A percentile compares a stretch with the other conserved stretches of the same genome.
Evolutionary conservation across 2,113 vertebrate genomes (phyloP).

Genomic region (Myotis yumanensis): DNA sequence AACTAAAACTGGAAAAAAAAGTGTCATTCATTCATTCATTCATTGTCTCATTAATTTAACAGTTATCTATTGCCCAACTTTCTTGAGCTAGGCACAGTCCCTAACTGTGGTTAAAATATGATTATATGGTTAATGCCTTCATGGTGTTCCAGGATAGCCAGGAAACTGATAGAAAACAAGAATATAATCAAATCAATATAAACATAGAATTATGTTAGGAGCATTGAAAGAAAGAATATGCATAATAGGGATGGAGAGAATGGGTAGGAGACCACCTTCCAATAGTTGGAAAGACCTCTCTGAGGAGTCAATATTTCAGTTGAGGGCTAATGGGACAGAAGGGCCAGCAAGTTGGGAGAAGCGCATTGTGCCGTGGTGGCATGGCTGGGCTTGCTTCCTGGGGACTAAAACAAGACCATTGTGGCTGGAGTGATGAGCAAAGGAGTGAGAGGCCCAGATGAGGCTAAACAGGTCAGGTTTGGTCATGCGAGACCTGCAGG

Average conservation of each 20-base stretch:
- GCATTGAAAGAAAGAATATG: not conserved
- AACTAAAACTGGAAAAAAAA: not conserved
- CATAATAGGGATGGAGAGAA: not conserved
- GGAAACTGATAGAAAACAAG: not conserved
- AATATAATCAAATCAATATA: not conserved
- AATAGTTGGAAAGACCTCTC: not conserved
- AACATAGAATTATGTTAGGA: not conserved
- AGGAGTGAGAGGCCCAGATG: not conserved
- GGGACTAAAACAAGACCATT: not conserved
- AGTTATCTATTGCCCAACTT: not conserved
- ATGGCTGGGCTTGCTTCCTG: not conserved
- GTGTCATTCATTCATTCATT: not conserved
- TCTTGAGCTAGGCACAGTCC: not conserved
- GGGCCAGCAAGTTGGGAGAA: not conserved
- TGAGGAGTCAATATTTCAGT: not conserved
- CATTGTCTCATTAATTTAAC: not conserved
- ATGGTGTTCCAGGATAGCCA: not conserved
- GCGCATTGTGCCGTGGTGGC: not conserved
- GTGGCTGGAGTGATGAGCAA: not conserved
- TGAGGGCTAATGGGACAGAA: not conserved
- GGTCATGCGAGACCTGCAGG: not conserved
- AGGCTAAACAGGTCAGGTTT: not conserved
- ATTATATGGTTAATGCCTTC: not conserved
- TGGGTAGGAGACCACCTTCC: not conserved
- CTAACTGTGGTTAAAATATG: not conserved